Conservation (phyloP, 2,113 vertebrate species). For the Collichthys lucidus region DNA sequence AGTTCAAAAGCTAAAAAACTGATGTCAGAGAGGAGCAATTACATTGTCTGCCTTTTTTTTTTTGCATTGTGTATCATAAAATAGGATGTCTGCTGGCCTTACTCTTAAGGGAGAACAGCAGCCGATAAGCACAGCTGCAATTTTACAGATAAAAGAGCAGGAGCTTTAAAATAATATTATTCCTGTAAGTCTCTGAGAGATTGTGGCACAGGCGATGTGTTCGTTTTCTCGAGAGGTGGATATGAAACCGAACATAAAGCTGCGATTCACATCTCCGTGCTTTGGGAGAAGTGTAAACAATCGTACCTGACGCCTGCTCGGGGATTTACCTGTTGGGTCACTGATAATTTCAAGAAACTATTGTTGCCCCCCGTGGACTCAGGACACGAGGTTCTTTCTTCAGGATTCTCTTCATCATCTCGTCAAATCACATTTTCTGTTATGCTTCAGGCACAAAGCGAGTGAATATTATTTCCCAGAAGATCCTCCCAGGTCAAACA, state of each 20-base stretch:
- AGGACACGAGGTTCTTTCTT: not conserved
- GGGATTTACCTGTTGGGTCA: not conserved
- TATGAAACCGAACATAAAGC: conserved; percentile 32
- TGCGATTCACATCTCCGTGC: conserved; percentile 29
- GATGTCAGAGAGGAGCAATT: not conserved
- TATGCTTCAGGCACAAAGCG: not conserved
- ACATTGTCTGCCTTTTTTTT: not conserved
- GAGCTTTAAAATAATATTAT: conserved; percentile 6
- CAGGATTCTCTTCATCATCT: conserved; percentile 30
- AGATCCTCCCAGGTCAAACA: conserved; percentile 11
- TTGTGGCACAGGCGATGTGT: not conserved
- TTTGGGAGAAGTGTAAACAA: conserved; percentile 16
- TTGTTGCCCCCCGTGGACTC: not conserved
- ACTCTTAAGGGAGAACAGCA: conserved; percentile 11
- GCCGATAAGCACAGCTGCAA: conserved; percentile 27
- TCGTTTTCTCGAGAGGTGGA: not conserved
- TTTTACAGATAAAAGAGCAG: conserved; percentile 19
- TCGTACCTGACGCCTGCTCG: not conserved
- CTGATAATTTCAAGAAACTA: not conserved
- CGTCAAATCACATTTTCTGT: conserved; percentile 23
- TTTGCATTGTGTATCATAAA: not conserved
- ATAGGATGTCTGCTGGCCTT: not conserved
- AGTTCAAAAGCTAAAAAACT: not conserved
- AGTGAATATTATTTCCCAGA: conserved; percentile 29
- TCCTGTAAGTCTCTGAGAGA: not conserved